phyloP scores from a whole-genome alignment of 2,888 invertebrate species.

The Heliconius erato region DNA sequence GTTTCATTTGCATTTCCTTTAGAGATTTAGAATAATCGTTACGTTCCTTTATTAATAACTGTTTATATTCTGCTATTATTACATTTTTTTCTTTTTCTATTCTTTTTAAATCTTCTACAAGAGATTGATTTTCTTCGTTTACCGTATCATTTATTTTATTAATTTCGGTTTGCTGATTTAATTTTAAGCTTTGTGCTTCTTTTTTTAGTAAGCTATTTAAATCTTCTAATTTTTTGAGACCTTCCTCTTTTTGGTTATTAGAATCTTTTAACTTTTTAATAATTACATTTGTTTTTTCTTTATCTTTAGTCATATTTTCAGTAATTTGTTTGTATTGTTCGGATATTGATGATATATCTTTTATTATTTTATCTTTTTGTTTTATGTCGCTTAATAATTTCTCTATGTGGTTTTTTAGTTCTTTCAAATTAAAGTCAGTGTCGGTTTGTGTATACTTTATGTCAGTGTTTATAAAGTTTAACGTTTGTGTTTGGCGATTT shows the following conservation, averaged over 20 bases:
- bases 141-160: conserved; percentile 63
- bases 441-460: conserved; percentile 68
- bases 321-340: conserved; percentile 72
- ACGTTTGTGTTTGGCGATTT: conserved; percentile 67
- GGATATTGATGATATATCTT: conserved; percentile 62
- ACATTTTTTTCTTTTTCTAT: conserved; percentile 77
- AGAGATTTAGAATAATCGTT: conserved; percentile 73
- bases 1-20: conserved; percentile 68
- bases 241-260: conserved; percentile 66
- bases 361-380: conserved; percentile 68
- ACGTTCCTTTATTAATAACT: conserved; percentile 81
- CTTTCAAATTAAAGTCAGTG: conserved; percentile 55
- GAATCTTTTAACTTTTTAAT: conserved; percentile 66
- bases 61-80: conserved; percentile 81
- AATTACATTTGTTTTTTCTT: conserved; percentile 65
- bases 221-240: conserved; percentile 61
- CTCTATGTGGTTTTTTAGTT: conserved; percentile 58
- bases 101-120: conserved; percentile 72
- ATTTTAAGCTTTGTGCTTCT: conserved; percentile 62
- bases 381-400: conserved; percentile 60
- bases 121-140: conserved; percentile 75
- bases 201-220: conserved; percentile 63
- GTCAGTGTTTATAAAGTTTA: conserved; percentile 51
- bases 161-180: conserved; percentile 57
- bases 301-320: conserved; percentile 70